Evolutionary conservation across 2,113 vertebrate genomes (phyloP), one percentile per base, ranked within the genome.

Genomic region (Oceanites oceanicus): DNA sequence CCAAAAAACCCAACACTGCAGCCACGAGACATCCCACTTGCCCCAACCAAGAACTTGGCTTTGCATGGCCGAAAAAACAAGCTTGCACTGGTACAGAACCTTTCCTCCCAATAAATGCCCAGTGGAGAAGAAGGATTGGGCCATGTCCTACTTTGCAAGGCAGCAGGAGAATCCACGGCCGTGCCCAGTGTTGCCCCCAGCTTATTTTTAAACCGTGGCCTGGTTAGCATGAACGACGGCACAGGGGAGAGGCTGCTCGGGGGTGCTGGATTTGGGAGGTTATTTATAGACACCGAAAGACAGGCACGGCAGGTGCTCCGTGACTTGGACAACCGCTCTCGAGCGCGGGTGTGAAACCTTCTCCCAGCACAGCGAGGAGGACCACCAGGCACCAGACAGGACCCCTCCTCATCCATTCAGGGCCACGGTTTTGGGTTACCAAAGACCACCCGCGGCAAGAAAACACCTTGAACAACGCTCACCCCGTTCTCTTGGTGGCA

Each of bases 221-320:
- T 7, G 13, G 73, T 91, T 94, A 76, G 17, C 16, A 3, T 3
- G 3, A 85, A n/a, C 5, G 7, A 40, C 10, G 9, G 40, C 73
- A 11, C 58, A 32, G 38, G 15, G 71, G 44, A 66, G 49, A 55
- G 45, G 47, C 59, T 27, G 66, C 32, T 49, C 6, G 4, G 71
- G 47, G 20, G 40, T 52, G 68, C 30, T 42, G 73, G 74, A 21
- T 45, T 47, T 23, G 34, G 86, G 53, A 34, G 71, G 84, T 72
- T 96, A 97, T 97, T 97, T 97, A 96, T 93, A 97, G 92, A 30
- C 10, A 40, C 66, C 55, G 29, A 47, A 62, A 95, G 96, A 97
- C 42, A 36, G 75, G 75, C 62, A 90, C n/a, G 29, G 95, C 94
- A 97, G 89, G 82, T 92, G 93, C 66, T 94, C 63, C 6, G 5